Base-by-base conservation (phyloP, 2,888 invertebrate genomes). In the Acronicta alni region DNA sequence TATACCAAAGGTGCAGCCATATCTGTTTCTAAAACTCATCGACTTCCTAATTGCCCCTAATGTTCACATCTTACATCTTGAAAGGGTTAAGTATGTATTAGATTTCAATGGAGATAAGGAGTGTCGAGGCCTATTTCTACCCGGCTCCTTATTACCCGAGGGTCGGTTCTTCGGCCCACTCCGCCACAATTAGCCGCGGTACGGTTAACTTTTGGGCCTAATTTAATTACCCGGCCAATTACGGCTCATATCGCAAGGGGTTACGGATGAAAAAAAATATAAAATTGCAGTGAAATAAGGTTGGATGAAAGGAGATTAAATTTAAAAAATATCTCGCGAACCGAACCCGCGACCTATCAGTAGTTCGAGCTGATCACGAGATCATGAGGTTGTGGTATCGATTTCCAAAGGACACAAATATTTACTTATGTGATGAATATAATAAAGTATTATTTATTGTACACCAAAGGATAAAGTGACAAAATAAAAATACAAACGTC, bases 161-260 rank as follows among this genome's bases (percentile, higher is more conserved):
- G 57, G 56, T 52, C 32, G 56, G 38, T 48, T 63, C 47, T 57
- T 45, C 57, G 58, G 53, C 58, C 69, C 53, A 59, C 69, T 68
- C 52, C 48, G 47, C 55, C 59, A 60, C 72, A 70, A 69, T 71
- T 65, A 74, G 67, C 59, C 38, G 45, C 57, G 65, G 47, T 58
- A 60, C 57, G 73, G 71, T 70, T 72, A 67, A 72, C 79, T 77
- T 75, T 74, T 59, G 63, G 62, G 67, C 59, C 54, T 74, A 68
- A 81, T 81, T 77, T 80, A 82, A 80, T 83, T 80, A 73, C 72
- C 72, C 59, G 70, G 72, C 61, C 75, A 69, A 71, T 71, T 72
- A 67, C 52, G 43, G 62, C 37, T 48, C 54, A 67, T 72, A 69
- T 57, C 54, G 45, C 55, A 38, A 47, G 47, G 60, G 52, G 52